These are phyloP conservation scores for Lethrus apterus DNA, from an alignment of 1,140 invertebrate species.

Conservation along the genomic window DNA sequence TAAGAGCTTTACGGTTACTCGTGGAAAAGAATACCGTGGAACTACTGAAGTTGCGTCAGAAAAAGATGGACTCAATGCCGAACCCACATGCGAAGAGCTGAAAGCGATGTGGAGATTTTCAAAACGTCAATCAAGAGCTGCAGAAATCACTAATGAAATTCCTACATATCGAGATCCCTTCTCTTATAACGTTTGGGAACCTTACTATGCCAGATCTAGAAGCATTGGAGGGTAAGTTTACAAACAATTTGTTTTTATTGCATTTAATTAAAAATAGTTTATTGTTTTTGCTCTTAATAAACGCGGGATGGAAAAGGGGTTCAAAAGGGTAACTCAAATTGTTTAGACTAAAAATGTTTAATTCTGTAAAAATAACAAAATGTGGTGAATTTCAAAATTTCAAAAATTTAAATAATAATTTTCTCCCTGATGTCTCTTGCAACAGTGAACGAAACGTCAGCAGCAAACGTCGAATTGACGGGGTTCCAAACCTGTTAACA, in stretches of 20 bases:
- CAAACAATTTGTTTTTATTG: no score
- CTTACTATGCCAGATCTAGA: constrained; percentile 50
- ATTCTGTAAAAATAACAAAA: no score
- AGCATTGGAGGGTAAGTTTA: constrained; percentile 46
- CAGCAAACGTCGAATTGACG: no score
- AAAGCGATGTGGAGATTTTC: constrained; percentile 88
- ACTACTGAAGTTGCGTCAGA: constrained; percentile 30
- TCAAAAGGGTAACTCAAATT: no score
- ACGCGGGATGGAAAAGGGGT: no score
- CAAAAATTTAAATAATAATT: no score
- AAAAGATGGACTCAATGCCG: constrained; percentile 40
- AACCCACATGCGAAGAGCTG: constrained; percentile 79
- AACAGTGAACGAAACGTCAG: no score
- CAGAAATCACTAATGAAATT: constrained; percentile 77
- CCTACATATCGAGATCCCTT: constrained; percentile 73
- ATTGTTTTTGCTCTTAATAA: constrained; percentile 1
- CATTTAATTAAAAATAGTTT: background rate
- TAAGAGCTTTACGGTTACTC: constrained; percentile 26
- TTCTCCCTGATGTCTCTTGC: no score
- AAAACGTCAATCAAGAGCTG: constrained; percentile 76
- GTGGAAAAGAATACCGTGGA: constrained; percentile 30
- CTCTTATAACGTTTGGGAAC: constrained; percentile 71
- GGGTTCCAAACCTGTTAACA: no score
- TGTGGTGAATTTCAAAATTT: no score
- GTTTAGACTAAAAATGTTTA: no score